phyloP scores from a whole-genome alignment of 2,888 invertebrate species.

The Zele albiditarsus region DNA sequence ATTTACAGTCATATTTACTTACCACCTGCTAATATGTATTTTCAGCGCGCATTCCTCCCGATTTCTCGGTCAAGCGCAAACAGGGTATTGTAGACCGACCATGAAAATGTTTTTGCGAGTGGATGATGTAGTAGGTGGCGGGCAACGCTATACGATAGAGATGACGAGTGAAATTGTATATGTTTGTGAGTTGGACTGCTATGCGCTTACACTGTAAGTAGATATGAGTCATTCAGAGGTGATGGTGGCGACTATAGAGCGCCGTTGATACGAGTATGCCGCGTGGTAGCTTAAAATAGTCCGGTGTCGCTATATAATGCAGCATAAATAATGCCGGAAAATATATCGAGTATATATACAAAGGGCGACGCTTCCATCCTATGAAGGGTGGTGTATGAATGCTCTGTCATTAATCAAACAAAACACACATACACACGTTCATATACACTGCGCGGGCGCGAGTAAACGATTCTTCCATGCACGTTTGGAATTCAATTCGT shows the following conservation, averaged over 20 bases:
- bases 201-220: constrained; percentile 39
- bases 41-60: neutral
- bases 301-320: constrained; percentile 25
- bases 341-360: constrained; percentile 31
- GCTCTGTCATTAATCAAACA: neutral
- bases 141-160: neutral
- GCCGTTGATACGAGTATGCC: constrained; percentile 38
- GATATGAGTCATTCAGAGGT: constrained; percentile 51
- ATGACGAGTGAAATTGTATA: constrained; percentile 9
- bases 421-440: neutral
- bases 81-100: neutral
- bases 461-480: neutral
- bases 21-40: neutral
- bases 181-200: constrained; percentile 19
- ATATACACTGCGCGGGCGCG: neutral
- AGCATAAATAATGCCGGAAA: constrained; percentile 34
- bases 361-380: constrained; percentile 7
- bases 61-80: constrained; percentile 13
- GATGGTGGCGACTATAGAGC: constrained; percentile 47
- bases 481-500: neutral
- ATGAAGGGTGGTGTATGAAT: neutral
- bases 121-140: neutral
- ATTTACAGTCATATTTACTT: no score
- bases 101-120: constrained; percentile 9
- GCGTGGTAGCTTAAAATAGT: constrained; percentile 40